A percentile compares a stretch with the other conserved stretches of the same genome.
Evolutionary conservation across 2,113 vertebrate species (phyloP).

Genomic region (Platycercus adscitus): DNA sequence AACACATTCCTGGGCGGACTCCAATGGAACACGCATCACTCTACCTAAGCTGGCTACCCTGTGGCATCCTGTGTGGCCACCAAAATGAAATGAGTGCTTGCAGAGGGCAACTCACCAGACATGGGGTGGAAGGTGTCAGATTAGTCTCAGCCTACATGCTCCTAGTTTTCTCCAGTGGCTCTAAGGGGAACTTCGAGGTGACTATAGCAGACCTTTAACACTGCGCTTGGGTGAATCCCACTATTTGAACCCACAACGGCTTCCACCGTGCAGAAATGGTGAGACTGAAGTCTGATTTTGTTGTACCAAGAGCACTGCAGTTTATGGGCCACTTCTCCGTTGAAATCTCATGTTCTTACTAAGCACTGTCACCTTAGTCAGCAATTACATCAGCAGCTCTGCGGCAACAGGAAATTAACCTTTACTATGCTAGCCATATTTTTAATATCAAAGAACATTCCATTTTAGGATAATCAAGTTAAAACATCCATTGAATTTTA

Average conservation of each 20-base stretch:
- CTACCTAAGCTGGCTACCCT: background rate
- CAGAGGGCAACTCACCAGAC: rapidly evolving
- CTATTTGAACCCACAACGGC: rapidly evolving
- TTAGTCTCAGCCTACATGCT: background rate
- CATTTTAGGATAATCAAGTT: background rate
- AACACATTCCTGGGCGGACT: background rate
- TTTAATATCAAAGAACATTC: background rate
- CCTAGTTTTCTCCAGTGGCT: rapidly evolving
- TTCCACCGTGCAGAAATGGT: background rate
- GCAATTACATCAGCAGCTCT: background rate
- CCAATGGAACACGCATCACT: background rate
- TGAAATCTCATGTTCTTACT: background rate
- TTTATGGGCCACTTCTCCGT: background rate
- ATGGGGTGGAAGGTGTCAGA: background rate
- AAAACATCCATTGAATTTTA: background rate
- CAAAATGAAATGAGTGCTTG: background rate
- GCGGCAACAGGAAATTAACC: background rate
- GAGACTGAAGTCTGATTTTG: background rate
- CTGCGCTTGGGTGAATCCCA: background rate
- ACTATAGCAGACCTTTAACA: background rate
- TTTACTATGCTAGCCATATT: background rate
- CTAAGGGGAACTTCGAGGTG: background rate
- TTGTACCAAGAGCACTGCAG: background rate
- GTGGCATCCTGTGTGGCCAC: background rate
- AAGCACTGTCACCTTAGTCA: background rate